Evolutionary conservation across 2,888 invertebrate genomes (phyloP), one percentile per base, ranked within the genome.

Genomic region (Chymomyza amoena): DNA sequence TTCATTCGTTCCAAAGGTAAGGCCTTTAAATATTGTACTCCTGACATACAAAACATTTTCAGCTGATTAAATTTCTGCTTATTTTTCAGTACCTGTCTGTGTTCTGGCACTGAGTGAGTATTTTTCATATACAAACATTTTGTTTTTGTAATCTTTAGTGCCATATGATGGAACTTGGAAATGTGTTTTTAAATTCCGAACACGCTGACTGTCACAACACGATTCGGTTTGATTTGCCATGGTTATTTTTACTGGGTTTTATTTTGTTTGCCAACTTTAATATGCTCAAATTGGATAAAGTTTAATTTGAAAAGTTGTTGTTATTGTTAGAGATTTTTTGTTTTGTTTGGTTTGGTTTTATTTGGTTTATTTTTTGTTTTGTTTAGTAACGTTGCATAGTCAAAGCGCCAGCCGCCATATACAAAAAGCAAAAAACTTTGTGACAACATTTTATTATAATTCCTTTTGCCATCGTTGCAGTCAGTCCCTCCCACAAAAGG

Each of bases 251-350:
- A 32, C 32, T 32, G 32, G 5, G 32, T 56, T 64, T 66, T 57
- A 73, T 71, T 67, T 66, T 75, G 70, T 80, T 80, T 64, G 75
- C 57, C 66, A 81, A 81, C 80, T 84, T 85, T 77, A 86, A 85
- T 82, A 78, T 86, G 74, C 81, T 73, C 75, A 84, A 84, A 82
- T 84, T 75, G 84, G 77, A 80, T 74, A 84, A 84, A 87, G 83
- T 87, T 87, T 87, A 87, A 87, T 87, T 86, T 86, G 86, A 87
- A 87, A 87, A 87, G 84, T 87, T 87, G 77, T 78, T 82, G 77
- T 78, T 82, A 77, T 84, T 79, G 81, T 83, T 83, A 76, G 64
- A 66, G 66, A 51, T 59, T 28, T 70, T 18, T 66, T 77, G 60
- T 68, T 61, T 50, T 32, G 9, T 78, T 61, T 68, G 68, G 76